Percentiles rank a stretch among this genome's conserved stretches.
Evolutionary conservation across 2,113 vertebrate genomes (phyloP).

Genomic region (Bostrychus sinensis): DNA sequence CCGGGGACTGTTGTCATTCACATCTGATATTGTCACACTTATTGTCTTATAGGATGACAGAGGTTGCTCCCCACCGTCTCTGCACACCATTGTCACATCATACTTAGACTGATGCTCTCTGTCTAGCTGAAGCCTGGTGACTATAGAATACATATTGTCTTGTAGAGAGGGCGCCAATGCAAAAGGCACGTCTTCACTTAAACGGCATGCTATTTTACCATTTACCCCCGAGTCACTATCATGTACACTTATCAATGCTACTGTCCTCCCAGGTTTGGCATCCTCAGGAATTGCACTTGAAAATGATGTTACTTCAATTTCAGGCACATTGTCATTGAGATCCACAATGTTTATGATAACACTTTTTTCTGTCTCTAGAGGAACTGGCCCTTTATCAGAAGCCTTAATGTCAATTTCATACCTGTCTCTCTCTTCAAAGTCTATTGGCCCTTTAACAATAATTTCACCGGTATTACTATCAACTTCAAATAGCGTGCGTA

Average conservation of each 20-base stretch:
- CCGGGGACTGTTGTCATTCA: constrained; percentile 71
- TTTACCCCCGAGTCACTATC: constrained; percentile 71
- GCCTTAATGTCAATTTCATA: constrained; percentile 73
- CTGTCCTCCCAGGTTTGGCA: constrained; percentile 63
- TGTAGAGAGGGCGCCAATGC: constrained; percentile 63
- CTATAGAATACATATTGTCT: constrained; percentile 74
- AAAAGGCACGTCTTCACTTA: constrained; percentile 65
- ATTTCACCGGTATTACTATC: constrained; percentile 58
- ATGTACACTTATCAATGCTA: constrained; percentile 70
- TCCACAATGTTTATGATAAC: constrained; percentile 77
- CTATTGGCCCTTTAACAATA: constrained; percentile 55
- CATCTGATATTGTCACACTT: constrained; percentile 71
- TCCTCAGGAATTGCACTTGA: constrained; percentile 70
- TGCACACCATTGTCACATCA: constrained; percentile 64
- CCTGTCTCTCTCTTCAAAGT: constrained; percentile 63
- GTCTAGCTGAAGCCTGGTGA: constrained; percentile 72
- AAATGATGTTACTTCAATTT: constrained; percentile 74
- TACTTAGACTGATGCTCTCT: constrained; percentile 70
- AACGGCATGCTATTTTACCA: constrained; percentile 66
- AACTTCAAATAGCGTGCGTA: constrained; percentile 59
- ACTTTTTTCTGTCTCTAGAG: constrained; percentile 67
- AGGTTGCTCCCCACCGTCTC: constrained; percentile 57
- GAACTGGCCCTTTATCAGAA: constrained; percentile 52
- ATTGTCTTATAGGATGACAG: constrained; percentile 63
- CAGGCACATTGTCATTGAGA: constrained; percentile 82